Evolutionary conservation across 2,113 vertebrate genomes (phyloP).

Genomic region (Aspidoscelis tigris): DNA sequence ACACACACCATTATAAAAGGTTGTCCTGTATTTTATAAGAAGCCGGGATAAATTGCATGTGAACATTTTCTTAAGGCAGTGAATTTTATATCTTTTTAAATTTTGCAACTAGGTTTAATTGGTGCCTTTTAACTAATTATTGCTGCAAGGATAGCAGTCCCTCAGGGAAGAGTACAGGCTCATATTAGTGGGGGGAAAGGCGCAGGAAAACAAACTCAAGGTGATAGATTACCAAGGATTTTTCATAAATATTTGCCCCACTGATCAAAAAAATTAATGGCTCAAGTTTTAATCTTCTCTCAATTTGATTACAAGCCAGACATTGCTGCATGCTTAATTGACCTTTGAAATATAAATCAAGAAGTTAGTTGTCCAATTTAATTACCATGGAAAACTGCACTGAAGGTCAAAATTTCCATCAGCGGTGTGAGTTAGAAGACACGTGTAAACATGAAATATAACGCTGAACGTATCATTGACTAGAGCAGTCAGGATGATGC

Average conservation of each 20-base stretch:
- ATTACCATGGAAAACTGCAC: constrained; percentile 41
- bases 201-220: constrained; percentile 33
- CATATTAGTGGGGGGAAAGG: constrained; percentile 10
- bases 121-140: neutral
- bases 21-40: neutral
- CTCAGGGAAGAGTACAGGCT: neutral
- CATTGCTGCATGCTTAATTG: constrained; percentile 60
- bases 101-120: neutral
- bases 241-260: constrained; percentile 52
- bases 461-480: constrained; percentile 7
- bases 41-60: neutral
- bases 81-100: neutral
- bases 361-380: constrained; percentile 42
- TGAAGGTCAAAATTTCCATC: constrained; percentile 22
- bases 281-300: constrained; percentile 65
- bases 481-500: neutral
- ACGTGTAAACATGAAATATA: constrained; percentile 7
- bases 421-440: constrained; percentile 13
- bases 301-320: constrained; percentile 60
- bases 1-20: neutral
- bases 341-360: constrained; percentile 65
- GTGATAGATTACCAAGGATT: constrained; percentile 49
- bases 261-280: constrained; percentile 60
- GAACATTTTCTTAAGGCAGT: neutral
- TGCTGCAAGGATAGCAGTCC: neutral